A percentile compares a stretch with the other conserved stretches of the same genome.
Conservation (phyloP, 1,140 invertebrate species). For the Antheraea pernyi region DNA sequence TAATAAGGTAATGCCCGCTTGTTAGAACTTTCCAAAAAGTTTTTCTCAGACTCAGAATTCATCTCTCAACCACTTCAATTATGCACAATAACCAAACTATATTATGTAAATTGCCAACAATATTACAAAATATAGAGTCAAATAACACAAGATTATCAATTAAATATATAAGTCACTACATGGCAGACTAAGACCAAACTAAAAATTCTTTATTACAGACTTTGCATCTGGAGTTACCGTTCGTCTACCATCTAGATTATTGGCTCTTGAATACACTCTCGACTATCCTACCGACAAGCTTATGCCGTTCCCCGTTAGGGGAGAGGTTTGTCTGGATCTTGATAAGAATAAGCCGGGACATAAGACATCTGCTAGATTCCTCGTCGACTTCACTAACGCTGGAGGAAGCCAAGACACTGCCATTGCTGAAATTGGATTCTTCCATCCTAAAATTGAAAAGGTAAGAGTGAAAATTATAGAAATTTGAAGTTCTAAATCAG, state of each 20-base stretch:
- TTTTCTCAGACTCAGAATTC: too few species aligned
- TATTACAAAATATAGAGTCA: too few species aligned
- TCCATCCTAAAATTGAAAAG: constrained; percentile 83
- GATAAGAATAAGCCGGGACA: constrained; percentile 86
- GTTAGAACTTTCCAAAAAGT: too few species aligned
- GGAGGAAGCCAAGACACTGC: constrained; percentile 65
- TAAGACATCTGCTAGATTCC: constrained; percentile 79
- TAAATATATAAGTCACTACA: too few species aligned
- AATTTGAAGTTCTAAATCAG: too few species aligned
- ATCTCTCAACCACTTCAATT: too few species aligned
- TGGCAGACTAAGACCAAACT: too few species aligned
- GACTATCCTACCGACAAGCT: constrained; percentile 58
- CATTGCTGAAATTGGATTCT: constrained; percentile 81
- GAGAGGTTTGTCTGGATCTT: constrained; percentile 81
- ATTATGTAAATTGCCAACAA: too few species aligned
- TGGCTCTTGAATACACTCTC: constrained; percentile 80
- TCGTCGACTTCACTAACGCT: constrained; percentile 59
- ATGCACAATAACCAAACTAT: too few species aligned
- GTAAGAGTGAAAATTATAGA: constrained; percentile 47
- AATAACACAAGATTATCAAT: too few species aligned
- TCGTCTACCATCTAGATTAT: constrained; percentile 82
- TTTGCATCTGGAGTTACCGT: constrained; percentile 78
- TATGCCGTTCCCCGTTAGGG: constrained; percentile 57
- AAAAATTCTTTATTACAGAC: too few species aligned
- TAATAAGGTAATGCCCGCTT: too few species aligned